phyloP scores from a whole-genome alignment of 2,113 vertebrate genomes.

The Anarrhichthys ocellatus region DNA sequence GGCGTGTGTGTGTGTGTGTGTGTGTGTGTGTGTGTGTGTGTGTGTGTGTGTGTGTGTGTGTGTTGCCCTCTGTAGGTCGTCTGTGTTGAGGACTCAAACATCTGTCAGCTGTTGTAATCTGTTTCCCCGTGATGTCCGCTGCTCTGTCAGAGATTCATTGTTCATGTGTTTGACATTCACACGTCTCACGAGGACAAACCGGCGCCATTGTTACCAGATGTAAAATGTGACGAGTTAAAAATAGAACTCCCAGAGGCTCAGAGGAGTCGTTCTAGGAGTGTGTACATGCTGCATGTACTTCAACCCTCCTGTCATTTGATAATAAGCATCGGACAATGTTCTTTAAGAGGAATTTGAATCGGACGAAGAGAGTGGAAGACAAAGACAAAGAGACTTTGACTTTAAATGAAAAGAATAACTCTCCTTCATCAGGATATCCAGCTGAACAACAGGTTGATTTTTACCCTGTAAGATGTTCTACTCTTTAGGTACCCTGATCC shows the following conservation, averaged over 20 bases:
- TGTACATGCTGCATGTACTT: too few species aligned
- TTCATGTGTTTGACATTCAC: neutral
- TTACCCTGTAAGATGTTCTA: too few species aligned
- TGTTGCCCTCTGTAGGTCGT: conserved; percentile 8
- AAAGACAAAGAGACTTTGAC: neutral
- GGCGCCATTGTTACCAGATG: neutral
- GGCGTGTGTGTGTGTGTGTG: neutral
- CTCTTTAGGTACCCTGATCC: too few species aligned
- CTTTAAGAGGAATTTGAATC: neutral
- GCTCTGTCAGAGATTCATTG: neutral
- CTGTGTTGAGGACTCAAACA: conserved; percentile 24
- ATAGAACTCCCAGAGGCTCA: neutral
- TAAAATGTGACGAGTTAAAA: neutral
- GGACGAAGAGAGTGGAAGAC: neutral
- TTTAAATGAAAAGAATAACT: neutral
- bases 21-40: conserved; percentile 20
- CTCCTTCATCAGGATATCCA: too few species aligned
- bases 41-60: conserved; percentile 19
- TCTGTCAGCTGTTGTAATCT: conserved; percentile 25
- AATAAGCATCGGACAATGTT: too few species aligned
- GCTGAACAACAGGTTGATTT: too few species aligned
- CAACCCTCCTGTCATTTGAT: too few species aligned
- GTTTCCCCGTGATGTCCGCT: neutral
- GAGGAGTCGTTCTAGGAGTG: neutral
- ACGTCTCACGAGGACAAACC: neutral